Evolutionary conservation across 2,113 vertebrate species (phyloP), one percentile per base, ranked within the genome.

Genomic region (Cygnus atratus): DNA sequence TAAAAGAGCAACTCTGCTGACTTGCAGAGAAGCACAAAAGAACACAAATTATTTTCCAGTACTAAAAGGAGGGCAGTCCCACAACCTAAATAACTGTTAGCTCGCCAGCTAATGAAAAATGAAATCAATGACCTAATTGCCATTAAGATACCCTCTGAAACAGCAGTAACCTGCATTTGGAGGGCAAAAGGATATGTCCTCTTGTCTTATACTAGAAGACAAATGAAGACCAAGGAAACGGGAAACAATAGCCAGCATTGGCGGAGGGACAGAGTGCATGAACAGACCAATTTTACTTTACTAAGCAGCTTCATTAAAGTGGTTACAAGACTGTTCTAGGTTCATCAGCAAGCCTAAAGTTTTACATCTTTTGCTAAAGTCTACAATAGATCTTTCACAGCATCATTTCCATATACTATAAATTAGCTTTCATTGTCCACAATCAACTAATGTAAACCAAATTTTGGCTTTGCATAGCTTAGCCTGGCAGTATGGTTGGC

Each of bases 1-100:
- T 96, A 95, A 97, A 98, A 96, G 90, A 97, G 92, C 97, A 97
- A 94, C 62, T 94, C 78, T 96, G 95, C 55, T 95, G 96, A 75
- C 62, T 86, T 92, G 67, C 94, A 97, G 93, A 0, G 3, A 96
- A 96, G 95, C 89, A 90, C 89, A 88, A 82, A 92, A 84, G 84
- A 84, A 93, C 6, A 2, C 71, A 85, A 55, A 86, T 97, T 94
- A 96, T 97, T 96, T 95, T 96, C 90, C 84, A 96, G 66, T 71
- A 58, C 72, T 68, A 80, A 79, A 95, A 95, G 58, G 80, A 96
- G 86, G 57, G 58, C 88, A 82, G 52, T 70, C 58, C 79, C 50
- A 57, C 90, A 93, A 54, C 80, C 84, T 93, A 84, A 87, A 94
- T 84, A 84, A 50, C 35, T 77, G 43, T 72, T 83, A 84, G 54